Conservation (phyloP, 2,888 invertebrate genomes). For the Lasioglossum lativentre region DNA sequence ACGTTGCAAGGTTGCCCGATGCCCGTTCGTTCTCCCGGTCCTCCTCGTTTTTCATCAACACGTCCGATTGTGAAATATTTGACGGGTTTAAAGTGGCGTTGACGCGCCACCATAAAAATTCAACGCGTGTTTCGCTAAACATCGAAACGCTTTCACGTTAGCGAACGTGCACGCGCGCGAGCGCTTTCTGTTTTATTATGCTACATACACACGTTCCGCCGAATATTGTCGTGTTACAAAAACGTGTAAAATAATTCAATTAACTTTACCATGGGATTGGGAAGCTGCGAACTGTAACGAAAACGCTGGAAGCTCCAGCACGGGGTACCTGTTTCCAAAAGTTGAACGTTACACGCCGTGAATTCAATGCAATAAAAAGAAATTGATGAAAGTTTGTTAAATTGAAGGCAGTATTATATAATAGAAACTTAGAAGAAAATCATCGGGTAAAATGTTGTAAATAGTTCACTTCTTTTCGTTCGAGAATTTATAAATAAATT, state of each 20-base stretch:
- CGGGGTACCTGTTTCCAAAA: not conserved
- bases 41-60: not conserved
- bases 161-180: not conserved
- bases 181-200: conserved; percentile 13
- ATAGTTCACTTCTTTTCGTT: not conserved
- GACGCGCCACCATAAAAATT: conserved; percentile 42
- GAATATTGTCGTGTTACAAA: not conserved
- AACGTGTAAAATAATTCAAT: conserved; percentile 4
- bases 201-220: not conserved
- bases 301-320: not conserved
- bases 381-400: not conserved
- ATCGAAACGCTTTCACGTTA: conserved; percentile 23
- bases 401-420: not conserved
- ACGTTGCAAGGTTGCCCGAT: not conserved
- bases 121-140: conserved; percentile 34
- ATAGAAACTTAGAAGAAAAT: too few relatives aligned
- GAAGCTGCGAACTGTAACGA: not conserved
- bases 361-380: not conserved
- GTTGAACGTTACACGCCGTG: not conserved
- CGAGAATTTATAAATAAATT: not conserved
- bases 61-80: conserved; percentile 21
- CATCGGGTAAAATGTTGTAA: not conserved
- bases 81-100: conserved; percentile 16
- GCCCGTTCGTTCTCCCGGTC: not conserved
- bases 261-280: not conserved